Base-by-base conservation (phyloP, 2,888 invertebrate genomes). In the Mesorhabditis sp. region DNA sequence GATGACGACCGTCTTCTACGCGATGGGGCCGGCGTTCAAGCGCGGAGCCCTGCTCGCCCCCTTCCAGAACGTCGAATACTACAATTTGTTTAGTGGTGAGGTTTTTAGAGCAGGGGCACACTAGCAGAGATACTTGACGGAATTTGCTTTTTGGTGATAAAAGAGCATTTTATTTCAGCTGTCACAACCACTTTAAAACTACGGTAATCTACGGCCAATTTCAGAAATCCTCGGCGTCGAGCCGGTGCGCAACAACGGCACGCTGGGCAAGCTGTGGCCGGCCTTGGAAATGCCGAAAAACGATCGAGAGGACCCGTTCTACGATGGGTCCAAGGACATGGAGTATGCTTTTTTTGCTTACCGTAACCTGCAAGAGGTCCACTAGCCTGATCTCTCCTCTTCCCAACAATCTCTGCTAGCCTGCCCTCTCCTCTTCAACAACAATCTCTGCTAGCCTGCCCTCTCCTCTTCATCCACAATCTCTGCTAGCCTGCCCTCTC, bases 1-100 rank as follows among this genome's bases (percentile, higher is more conserved):
- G 13, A 83, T 83, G 83, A 79, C 79, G 45, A 82, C 83, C 3
- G 76, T 83, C 13, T 83, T 83, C 78, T 83, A 80, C 66, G 83
- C 81, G 0, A 66, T 80, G 64, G 83, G 83, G 3, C 83, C 83
- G 6, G 74, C 77, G 43, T 79, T 83, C 70, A 76, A 76, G 65
- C 68, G 75, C 5, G 75, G 74, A 41, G 64, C 69, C 13, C 70
- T 73, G 13, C 43, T 82, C n/a, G 67, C 74, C 6, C 76, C 82
- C 4, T 83, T 82, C 71, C 83, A 83, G 68, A 83, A 82, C 69
- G 73, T 83, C 5, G 81, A 83, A 67, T 79, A 80, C 63, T 76
- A 82, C 75, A 80, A 83, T 61, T 66, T 83, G n/a, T 76, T 74
- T 71, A 72, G 72, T 67, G 74, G 72, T 72, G 7, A n/a, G 58